Evolutionary conservation across 2,113 vertebrate species (phyloP).

Genomic region (Ailurus styani): DNA sequence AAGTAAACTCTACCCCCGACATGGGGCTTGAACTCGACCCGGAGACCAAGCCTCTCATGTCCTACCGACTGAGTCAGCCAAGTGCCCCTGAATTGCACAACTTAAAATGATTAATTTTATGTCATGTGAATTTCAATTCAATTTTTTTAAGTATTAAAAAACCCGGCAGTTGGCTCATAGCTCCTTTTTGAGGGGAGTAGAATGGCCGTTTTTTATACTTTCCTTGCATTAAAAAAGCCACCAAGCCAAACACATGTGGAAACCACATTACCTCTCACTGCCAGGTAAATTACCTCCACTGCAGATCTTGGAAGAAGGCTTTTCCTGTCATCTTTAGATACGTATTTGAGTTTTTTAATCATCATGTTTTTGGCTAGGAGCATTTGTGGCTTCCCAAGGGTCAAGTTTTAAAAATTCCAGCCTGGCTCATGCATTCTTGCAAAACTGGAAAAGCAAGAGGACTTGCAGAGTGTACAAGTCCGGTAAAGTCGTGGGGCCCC

Average conservation of each 20-base stretch:
- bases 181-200: fast-evolving
- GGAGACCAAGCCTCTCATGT: background rate
- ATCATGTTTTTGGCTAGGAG: background rate
- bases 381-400: background rate
- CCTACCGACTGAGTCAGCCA: background rate
- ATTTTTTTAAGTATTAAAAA: background rate
- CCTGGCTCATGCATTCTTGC: background rate
- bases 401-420: background rate
- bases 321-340: background rate
- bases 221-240: background rate
- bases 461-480: background rate
- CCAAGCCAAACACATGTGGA: background rate
- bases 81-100: background rate
- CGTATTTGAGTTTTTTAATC: background rate
- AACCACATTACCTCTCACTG: background rate
- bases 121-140: background rate
- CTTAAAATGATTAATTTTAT: background rate
- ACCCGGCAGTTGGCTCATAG: background rate
- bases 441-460: background rate
- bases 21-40: background rate
- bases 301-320: background rate
- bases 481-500: background rate
- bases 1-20: background rate
- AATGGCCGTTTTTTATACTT: background rate
- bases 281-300: fast-evolving